These are phyloP conservation scores for Psammodynastes pulverulentus DNA, from an alignment of 2,113 vertebrate genomes.

Conservation along the genomic window DNA sequence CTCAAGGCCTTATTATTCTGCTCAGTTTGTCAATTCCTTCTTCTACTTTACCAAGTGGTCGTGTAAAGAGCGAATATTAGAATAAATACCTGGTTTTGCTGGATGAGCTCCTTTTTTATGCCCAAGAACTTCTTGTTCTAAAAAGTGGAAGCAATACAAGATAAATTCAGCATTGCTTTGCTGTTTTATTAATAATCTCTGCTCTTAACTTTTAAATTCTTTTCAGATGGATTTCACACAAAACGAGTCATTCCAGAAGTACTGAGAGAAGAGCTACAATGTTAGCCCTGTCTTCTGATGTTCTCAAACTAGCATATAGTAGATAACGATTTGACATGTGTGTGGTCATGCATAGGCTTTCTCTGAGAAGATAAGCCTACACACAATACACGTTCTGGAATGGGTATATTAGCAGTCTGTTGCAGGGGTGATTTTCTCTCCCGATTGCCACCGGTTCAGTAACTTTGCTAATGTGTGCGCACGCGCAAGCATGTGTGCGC, in stretches of 20 bases:
- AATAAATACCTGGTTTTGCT: constrained; percentile 62
- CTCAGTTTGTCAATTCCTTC: not conserved
- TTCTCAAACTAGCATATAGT: not conserved
- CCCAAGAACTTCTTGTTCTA: constrained; percentile 59
- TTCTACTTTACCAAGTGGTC: not conserved
- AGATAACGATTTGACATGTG: not conserved
- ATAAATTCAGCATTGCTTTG: not conserved
- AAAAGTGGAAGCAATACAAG: constrained; percentile 1
- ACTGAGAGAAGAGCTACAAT: not conserved
- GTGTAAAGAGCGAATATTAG: not conserved
- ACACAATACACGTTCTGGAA: not conserved
- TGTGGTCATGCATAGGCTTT: not conserved
- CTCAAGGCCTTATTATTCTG: not conserved
- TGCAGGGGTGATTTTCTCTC: too few relatives aligned
- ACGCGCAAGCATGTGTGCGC: too few relatives aligned
- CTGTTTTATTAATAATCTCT: not conserved
- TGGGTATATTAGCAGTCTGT: not conserved
- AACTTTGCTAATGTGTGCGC: too few relatives aligned
- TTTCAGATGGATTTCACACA: not conserved
- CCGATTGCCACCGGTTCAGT: too few relatives aligned
- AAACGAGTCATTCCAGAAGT: not conserved
- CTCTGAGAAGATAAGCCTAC: not conserved
- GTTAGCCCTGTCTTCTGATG: too few relatives aligned
- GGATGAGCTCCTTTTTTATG: constrained; percentile 49
- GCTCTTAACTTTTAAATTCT: not conserved